These are phyloP conservation scores for Charina bottae DNA, from an alignment of 2,113 vertebrate species.

Conservation along the genomic window DNA sequence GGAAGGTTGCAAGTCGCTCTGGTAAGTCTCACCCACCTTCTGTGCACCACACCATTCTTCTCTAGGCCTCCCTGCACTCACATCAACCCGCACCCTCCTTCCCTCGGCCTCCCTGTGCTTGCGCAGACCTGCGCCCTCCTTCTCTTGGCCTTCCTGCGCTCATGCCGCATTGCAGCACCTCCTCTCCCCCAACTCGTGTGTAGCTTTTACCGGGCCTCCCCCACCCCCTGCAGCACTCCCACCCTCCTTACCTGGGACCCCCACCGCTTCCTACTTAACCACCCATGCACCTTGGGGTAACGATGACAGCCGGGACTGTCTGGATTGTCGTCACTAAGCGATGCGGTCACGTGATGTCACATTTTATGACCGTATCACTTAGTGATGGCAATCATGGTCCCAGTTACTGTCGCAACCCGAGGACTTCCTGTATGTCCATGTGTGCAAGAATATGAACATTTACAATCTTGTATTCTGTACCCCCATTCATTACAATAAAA, in stretches of 20 bases:
- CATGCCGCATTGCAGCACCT: neutral
- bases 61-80: neutral
- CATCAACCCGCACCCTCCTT: neutral
- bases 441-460: neutral
- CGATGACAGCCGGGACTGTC: too few species aligned
- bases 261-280: too few species aligned
- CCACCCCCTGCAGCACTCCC: too few species aligned
- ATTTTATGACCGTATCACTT: too few species aligned
- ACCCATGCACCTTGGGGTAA: too few species aligned
- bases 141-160: neutral
- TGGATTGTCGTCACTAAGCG: too few species aligned
- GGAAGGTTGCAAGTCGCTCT: neutral
- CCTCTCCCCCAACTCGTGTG: neutral
- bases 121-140: neutral
- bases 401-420: too few species aligned
- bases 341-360: too few species aligned
- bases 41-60: neutral
- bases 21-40: neutral
- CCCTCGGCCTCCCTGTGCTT: neutral
- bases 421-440: neutral
- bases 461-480: neutral
- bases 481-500: neutral
- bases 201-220: neutral
- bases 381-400: too few species aligned
- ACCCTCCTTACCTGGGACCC: too few species aligned